phyloP scores from a whole-genome alignment of 2,113 vertebrate genomes.

The Pampusana beccarii region DNA sequence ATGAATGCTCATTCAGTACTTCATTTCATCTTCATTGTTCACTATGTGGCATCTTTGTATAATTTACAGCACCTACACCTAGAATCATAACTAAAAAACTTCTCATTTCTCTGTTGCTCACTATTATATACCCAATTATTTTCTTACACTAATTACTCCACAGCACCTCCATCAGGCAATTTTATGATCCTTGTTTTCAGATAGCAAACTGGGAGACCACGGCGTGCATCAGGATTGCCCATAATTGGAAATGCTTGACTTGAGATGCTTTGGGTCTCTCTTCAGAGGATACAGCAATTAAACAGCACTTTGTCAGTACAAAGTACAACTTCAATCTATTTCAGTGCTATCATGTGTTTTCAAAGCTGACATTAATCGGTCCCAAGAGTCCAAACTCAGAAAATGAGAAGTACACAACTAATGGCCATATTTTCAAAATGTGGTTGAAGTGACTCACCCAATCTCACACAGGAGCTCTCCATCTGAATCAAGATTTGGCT shows the following conservation, averaged over 20 bases:
- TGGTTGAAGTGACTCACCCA: neutral
- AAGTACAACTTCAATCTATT: constrained; percentile 61
- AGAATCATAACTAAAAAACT: neutral
- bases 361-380: constrained; percentile 53
- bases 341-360: constrained; percentile 49
- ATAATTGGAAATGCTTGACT: constrained; percentile 39
- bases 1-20: neutral
- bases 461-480: neutral
- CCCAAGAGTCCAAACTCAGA: constrained; percentile 46
- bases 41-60: neutral
- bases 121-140: neutral
- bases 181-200: neutral
- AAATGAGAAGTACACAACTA: constrained; percentile 53
- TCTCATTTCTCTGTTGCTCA: neutral
- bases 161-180: neutral
- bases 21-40: neutral
- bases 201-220: neutral
- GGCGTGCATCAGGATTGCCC: neutral
- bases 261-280: constrained; percentile 49
- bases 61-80: neutral
- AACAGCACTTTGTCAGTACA: constrained; percentile 62
- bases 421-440: neutral
- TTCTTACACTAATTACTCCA: neutral
- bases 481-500: neutral
- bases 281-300: constrained; percentile 61